Conservation (phyloP, 1,140 invertebrate species). For the Leptopilina boulardi region DNA sequence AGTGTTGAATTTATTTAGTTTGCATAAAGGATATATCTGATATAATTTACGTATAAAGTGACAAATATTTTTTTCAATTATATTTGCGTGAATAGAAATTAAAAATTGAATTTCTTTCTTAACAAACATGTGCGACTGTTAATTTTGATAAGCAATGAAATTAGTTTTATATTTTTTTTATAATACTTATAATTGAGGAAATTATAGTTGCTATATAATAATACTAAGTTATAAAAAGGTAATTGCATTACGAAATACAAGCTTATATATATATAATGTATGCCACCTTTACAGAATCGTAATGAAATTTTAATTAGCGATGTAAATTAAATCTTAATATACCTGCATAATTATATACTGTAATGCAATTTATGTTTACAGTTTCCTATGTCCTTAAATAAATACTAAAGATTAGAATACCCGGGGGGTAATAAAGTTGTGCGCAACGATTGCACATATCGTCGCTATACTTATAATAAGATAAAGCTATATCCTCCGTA, state of each 20-base stretch:
- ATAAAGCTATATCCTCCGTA: neutral
- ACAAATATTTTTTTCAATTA: neutral
- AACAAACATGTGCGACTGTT: neutral
- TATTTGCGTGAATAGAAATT: too few species aligned
- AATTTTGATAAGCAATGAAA: conserved; percentile 8
- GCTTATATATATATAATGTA: conserved; percentile 15
- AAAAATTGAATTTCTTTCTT: neutral
- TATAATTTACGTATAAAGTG: neutral
- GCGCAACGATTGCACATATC: neutral
- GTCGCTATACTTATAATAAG: neutral
- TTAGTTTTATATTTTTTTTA: neutral
- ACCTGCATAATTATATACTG: conserved; percentile 22
- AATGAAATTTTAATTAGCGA: conserved; percentile 20
- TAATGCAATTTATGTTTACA: conserved; percentile 16
- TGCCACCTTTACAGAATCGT: conserved; percentile 9
- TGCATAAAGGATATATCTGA: too few species aligned
- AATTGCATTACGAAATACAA: conserved; percentile 1
- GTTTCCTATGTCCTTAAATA: neutral
- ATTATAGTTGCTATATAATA: neutral
- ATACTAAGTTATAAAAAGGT: neutral
- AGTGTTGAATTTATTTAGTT: neutral
- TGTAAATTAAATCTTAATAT: conserved; percentile 29
- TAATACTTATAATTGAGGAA: neutral
- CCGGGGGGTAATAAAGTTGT: conserved; percentile 5
- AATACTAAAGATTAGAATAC: conserved; percentile 28